These are phyloP conservation scores for Drosophila setifemur DNA, from an alignment of 1,140 invertebrate species.

Conservation along the genomic window DNA sequence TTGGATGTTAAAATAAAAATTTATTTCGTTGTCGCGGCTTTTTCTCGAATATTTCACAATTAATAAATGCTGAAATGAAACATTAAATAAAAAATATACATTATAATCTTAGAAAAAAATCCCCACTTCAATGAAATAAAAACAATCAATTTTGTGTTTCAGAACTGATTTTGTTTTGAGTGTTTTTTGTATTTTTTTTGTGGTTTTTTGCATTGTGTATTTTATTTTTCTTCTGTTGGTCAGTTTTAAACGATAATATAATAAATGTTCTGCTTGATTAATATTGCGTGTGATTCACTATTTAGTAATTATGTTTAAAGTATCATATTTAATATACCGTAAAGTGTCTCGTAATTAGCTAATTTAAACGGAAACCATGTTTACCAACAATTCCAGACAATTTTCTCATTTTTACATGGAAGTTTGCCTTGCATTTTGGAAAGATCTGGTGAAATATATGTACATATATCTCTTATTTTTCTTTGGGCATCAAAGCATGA, in stretches of 20 bases:
- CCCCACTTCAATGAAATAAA: no score
- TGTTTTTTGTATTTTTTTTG: slow-evolving; percentile 16
- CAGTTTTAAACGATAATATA: slow-evolving; percentile 62
- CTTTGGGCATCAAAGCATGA: slow-evolving; percentile 78
- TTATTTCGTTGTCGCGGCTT: no score
- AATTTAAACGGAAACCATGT: slow-evolving; percentile 44
- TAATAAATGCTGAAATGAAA: no score
- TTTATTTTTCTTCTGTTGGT: slow-evolving; percentile 39
- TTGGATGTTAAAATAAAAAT: no score
- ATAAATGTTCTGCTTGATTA: slow-evolving; percentile 67
- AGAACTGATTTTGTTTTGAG: slow-evolving; percentile 36
- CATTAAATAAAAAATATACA: no score
- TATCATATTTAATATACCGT: slow-evolving; percentile 19
- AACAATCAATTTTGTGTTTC: slow-evolving; percentile 42
- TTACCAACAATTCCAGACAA: slow-evolving; percentile 47
- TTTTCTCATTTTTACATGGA: slow-evolving; percentile 42
- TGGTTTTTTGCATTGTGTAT: slow-evolving; percentile 27
- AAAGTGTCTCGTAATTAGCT: slow-evolving; percentile 33
- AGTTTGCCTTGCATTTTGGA: slow-evolving; percentile 23
- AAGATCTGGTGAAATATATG: slow-evolving; percentile 22
- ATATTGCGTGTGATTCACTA: slow-evolving; percentile 78
- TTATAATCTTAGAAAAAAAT: no score
- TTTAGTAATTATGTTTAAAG: slow-evolving; percentile 60
- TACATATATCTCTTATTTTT: slow-evolving; percentile 28
- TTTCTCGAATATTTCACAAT: no score